phyloP scores from a whole-genome alignment of 1,140 invertebrate genomes.

The Pachypsylla venusta region DNA sequence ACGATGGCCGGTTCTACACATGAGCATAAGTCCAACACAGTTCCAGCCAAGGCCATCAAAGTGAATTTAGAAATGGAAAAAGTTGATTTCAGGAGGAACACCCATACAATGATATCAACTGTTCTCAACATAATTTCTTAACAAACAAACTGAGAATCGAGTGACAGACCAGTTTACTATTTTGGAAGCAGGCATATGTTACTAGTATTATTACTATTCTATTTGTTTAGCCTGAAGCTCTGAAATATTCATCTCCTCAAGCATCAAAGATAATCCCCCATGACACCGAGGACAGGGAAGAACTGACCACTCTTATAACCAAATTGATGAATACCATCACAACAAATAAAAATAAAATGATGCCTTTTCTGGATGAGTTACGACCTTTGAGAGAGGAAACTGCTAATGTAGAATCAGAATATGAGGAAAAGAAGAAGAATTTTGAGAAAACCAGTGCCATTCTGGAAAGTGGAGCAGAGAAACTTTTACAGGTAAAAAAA shows the following conservation, averaged over 20 bases:
- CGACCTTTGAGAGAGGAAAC: background rate
- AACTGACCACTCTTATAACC: background rate
- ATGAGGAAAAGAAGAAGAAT: background rate
- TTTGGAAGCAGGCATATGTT: too few relatives aligned
- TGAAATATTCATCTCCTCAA: background rate
- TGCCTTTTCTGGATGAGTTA: background rate
- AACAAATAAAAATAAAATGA: background rate
- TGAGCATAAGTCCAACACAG: too few relatives aligned
- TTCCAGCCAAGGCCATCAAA: too few relatives aligned
- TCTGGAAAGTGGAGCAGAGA: slow-evolving; percentile 2
- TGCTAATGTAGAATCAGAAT: background rate
- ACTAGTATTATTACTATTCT: too few relatives aligned
- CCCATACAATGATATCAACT: too few relatives aligned
- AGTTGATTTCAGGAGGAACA: too few relatives aligned
- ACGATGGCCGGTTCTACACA: too few relatives aligned
- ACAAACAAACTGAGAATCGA: too few relatives aligned
- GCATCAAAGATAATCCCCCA: background rate
- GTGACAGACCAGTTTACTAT: too few relatives aligned
- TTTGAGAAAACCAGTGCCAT: slow-evolving; percentile 1
- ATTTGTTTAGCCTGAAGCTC: too few relatives aligned
- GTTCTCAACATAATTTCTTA: too few relatives aligned
- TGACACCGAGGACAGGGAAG: background rate
- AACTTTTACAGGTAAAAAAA: background rate
- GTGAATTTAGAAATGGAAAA: too few relatives aligned
- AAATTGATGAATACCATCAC: background rate